phyloP scores from a whole-genome alignment of 2,888 invertebrate genomes.

The Melanostoma mellinum region DNA sequence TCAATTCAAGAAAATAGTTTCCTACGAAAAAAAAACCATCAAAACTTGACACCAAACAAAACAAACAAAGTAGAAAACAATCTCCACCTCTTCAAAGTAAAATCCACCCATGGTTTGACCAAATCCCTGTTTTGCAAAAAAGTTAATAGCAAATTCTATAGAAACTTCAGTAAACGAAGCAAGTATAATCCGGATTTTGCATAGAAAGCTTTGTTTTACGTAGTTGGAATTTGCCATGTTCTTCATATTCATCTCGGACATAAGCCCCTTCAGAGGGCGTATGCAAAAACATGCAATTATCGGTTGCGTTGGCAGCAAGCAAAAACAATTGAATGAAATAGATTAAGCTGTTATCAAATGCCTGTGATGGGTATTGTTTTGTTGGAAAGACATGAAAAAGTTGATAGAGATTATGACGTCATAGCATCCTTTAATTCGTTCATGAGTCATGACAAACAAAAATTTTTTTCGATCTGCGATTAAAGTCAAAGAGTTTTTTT shows the following conservation, averaged over 20 bases:
- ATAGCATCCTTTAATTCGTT: no score
- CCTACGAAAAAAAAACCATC: no score
- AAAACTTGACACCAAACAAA: no score
- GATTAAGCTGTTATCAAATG: not conserved
- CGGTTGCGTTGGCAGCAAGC: not conserved
- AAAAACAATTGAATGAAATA: not conserved
- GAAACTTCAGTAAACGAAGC: constrained; percentile 9
- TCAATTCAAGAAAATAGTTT: no score
- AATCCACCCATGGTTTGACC: no score
- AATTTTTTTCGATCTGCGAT: no score
- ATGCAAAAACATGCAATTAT: not conserved
- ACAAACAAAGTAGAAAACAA: no score
- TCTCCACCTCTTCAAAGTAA: no score
- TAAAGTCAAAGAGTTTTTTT: no score
- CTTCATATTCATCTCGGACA: not conserved
- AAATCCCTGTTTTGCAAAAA: not conserved
- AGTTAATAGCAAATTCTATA: not conserved
- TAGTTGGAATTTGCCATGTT: not conserved
- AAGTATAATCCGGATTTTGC: constrained; percentile 12
- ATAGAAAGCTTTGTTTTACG: constrained; percentile 4
- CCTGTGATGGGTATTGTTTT: not conserved
- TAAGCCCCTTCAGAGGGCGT: not conserved
- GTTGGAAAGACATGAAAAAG: not conserved
- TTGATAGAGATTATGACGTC: not conserved
- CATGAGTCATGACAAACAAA: no score